Percentiles rank a stretch among this genome's conserved stretches.
These are phyloP conservation scores for Adelphocoris suturalis DNA, from an alignment of 2,888 invertebrate species.

Conservation along the genomic window DNA sequence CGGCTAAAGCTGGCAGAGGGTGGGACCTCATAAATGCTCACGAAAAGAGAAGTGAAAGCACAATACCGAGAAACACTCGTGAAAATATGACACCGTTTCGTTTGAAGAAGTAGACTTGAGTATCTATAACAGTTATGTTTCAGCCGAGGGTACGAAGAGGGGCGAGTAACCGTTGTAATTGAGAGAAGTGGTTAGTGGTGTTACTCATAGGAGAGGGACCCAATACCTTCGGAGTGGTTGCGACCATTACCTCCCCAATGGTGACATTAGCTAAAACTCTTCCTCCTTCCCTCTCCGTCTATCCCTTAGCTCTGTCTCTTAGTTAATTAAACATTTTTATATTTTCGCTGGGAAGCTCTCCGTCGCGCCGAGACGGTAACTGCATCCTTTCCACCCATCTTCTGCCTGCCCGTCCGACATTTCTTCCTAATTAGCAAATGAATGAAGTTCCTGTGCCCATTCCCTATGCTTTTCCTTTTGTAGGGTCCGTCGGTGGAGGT, in stretches of 20 bases:
- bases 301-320: constrained; percentile 55
- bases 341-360: constrained; percentile 49
- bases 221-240: constrained; percentile 69
- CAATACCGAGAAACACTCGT: constrained; percentile 33
- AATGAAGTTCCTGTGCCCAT: constrained; percentile 13
- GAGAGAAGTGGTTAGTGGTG: constrained; percentile 69
- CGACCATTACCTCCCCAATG: constrained; percentile 68
- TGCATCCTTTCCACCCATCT: constrained; percentile 11
- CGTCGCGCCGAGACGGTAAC: neutral
- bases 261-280: constrained; percentile 71
- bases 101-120: constrained; percentile 7
- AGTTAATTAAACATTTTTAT: constrained; percentile 71
- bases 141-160: neutral
- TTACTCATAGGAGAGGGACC: constrained; percentile 67
- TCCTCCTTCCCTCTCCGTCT: constrained; percentile 12
- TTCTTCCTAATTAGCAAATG: constrained; percentile 58
- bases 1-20: neutral
- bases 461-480: neutral
- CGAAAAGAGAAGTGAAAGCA: neutral
- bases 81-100: constrained; percentile 4
- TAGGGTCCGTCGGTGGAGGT: neutral
- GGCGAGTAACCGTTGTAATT: constrained; percentile 57
- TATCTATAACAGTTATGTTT: constrained; percentile 50
- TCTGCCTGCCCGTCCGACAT: constrained; percentile 1
- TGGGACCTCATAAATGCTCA: neutral